These are phyloP conservation scores for Apostichopus japonicus DNA, from an alignment of 35 echinoderm and acorn worm species.

Conservation along the genomic window DNA sequence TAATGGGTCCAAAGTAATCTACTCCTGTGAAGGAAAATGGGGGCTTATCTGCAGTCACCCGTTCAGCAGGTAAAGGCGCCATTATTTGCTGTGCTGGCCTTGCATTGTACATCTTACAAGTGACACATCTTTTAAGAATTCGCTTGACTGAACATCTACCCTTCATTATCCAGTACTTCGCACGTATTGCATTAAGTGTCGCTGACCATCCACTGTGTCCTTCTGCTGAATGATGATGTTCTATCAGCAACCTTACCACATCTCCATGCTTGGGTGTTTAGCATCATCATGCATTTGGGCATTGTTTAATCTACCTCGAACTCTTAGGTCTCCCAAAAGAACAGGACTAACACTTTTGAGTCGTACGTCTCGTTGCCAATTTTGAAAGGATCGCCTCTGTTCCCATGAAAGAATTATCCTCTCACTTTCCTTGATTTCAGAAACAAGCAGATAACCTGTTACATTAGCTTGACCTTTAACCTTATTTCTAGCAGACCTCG, in stretches of 20 bases:
- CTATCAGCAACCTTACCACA: constrained; percentile 16
- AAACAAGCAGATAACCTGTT: constrained; percentile 35
- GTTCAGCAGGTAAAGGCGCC: constrained; percentile 24
- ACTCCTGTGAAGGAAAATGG: too few relatives aligned
- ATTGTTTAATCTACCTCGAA: constrained; percentile 65
- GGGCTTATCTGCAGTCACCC: constrained; percentile 38
- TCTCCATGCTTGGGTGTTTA: constrained; percentile 64
- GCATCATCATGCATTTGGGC: constrained; percentile 54
- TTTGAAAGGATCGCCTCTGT: constrained; percentile 39
- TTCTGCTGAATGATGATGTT: constrained; percentile 5
- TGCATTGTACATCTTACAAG: constrained; percentile 29
- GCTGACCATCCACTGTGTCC: constrained; percentile 48
- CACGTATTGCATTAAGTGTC: constrained; percentile 27
- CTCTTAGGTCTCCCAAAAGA: constrained; percentile 12
- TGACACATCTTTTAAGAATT: constrained; percentile 14
- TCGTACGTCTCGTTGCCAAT: constrained; percentile 24
- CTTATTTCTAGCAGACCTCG: neutral
- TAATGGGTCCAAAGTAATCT: constrained; percentile 49
- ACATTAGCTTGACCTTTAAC: neutral
- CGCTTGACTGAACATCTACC: constrained; percentile 2
- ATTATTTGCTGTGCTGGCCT: constrained; percentile 30
- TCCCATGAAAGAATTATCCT: constrained; percentile 24
- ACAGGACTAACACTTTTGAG: constrained; percentile 44
- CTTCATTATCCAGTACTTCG: constrained; percentile 51
- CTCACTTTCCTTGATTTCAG: constrained; percentile 53